Percentiles rank a stretch among this genome's conserved stretches.
Evolutionary conservation across 2,113 vertebrate species (phyloP).

Genomic region (cat (Felis catus)): F.catus_Fca126_mat1.0 CM031423.1:36569501-36570000

Average conservation of each 20-base stretch:
- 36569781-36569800: neutral
- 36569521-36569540: neutral
- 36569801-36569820: neutral
- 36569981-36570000: slow-evolving; percentile 16
- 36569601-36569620: neutral
- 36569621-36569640: slow-evolving; percentile 16
- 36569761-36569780: neutral
- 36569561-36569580: neutral
- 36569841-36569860: neutral
- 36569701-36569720: neutral
- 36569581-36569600: neutral
- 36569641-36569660: neutral
- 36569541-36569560: neutral
- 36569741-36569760: neutral
- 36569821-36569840: neutral
- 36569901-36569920: neutral
- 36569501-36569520: neutral
- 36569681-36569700: neutral
- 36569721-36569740: neutral
- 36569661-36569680: slow-evolving; percentile 1
- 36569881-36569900: neutral
- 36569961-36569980: neutral
- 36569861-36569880: slow-evolving; percentile 9
- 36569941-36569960: neutral
- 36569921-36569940: neutral